Evolutionary conservation across 2,113 vertebrate species (phyloP), one percentile per base, ranked within the genome.

Genomic region (Elephantulus edwardii): DNA sequence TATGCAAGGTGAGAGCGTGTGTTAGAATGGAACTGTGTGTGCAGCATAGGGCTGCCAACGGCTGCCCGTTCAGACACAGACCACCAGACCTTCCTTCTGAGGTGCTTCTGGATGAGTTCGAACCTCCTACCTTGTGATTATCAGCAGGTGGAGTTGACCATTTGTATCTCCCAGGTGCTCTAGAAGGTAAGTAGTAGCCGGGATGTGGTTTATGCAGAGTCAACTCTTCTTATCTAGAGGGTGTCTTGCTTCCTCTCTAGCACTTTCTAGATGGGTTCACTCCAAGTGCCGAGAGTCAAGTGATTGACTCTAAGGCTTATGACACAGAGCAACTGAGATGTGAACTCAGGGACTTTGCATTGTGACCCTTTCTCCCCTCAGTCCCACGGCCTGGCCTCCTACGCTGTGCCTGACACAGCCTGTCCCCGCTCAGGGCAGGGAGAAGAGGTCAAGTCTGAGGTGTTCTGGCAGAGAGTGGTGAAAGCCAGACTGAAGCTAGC

Each of bases 401-500:
- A 4, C 56, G 77, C 28, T 1, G 1, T 0, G 56, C 71, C 75
- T 82, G 71, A 66, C n/a, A 60, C 83, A 76, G 79, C n/a, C 40
- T 2, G 33, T 92, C 64, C 54, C 88, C 83, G 38, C 66, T 95
- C 88, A 60, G 44, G 87, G 88, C 38, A n/a, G n/a, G n/a, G n/a
- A n/a, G n/a, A n/a, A n/a, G n/a, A n/a, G n/a, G n/a, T n/a, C n/a
- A n/a, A n/a, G n/a, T n/a, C n/a, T n/a, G n/a, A n/a, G n/a, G n/a
- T n/a, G n/a, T n/a, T n/a, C n/a, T n/a, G n/a, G 72, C 79, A 84
- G 71, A 0, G 62, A 71, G 81, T 93, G 88, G 77, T 48, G 83
- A 89, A 78, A 88, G 89, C 90, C 81, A 78, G 84, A 90, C 76
- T 92, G 91, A 96, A 94, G 93, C 95, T 92, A 79, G 92, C 77